Percentiles rank a stretch among this genome's conserved stretches.
These are phyloP conservation scores for Parus major DNA, from an alignment of 2,113 vertebrate species.

Conservation along the genomic window DNA sequence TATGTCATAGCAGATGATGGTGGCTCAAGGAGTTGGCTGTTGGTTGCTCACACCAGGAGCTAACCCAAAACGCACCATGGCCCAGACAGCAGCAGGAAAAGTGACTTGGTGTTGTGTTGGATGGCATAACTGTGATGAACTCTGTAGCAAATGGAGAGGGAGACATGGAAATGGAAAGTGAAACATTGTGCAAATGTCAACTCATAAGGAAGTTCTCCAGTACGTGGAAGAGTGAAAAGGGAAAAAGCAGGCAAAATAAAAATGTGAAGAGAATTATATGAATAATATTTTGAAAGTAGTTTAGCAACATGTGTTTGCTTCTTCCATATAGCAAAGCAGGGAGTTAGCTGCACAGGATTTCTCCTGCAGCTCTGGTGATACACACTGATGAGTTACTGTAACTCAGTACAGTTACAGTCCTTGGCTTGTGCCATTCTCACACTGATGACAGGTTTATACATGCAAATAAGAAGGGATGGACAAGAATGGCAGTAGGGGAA, in stretches of 20 bases:
- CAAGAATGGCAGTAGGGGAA: background rate
- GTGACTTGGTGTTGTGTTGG: background rate
- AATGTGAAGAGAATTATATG: rapidly evolving
- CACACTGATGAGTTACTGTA: background rate
- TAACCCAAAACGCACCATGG: background rate
- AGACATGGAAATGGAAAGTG: background rate
- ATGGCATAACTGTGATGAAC: background rate
- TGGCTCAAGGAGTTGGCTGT: background rate
- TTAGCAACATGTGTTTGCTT: background rate
- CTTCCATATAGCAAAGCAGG: background rate
- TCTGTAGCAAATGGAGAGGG: background rate
- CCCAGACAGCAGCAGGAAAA: background rate
- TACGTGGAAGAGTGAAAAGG: background rate
- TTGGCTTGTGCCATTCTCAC: background rate
- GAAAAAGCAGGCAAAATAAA: background rate
- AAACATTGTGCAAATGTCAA: background rate
- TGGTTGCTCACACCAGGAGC: background rate
- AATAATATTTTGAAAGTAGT: background rate
- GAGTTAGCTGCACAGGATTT: background rate
- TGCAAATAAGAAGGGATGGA: background rate
- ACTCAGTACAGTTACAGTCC: background rate
- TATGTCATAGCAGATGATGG: background rate
- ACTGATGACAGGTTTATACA: background rate
- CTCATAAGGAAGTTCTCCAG: background rate
- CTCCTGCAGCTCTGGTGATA: background rate